A percentile compares a stretch with the other conserved stretches of the same genome.
phyloP scores from a whole-genome alignment of 2,888 invertebrate species.

The Hirudinaria manillensis region DNA sequence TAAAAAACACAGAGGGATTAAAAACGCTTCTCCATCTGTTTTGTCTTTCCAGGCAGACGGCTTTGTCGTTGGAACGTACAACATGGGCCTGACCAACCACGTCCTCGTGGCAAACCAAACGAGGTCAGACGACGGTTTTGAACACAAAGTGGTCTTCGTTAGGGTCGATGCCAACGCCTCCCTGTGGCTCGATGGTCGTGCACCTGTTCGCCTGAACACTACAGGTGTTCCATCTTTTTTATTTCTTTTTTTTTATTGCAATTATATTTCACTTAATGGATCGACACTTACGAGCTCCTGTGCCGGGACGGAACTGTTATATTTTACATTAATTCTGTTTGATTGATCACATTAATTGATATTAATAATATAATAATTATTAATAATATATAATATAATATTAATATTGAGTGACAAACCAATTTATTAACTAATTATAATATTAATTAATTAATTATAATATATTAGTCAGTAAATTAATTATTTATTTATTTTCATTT shows the following conservation, averaged over 20 bases:
- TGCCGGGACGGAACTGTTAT: too few species aligned
- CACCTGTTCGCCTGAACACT: conserved; percentile 69
- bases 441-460: too few species aligned
- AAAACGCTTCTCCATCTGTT: background rate
- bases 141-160: conserved; percentile 84
- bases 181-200: conserved; percentile 79
- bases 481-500: too few species aligned
- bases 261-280: background rate
- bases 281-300: too few species aligned
- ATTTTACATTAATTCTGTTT: too few species aligned
- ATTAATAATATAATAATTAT: too few species aligned
- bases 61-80: conserved; percentile 85
- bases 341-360: too few species aligned
- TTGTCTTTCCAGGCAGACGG: conserved; percentile 70
- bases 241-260: background rate
- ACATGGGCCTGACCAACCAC: conserved; percentile 83
- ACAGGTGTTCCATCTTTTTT: conserved; percentile 62
- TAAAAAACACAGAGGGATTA: background rate
- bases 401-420: too few species aligned
- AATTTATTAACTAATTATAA: too few species aligned
- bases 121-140: conserved; percentile 81
- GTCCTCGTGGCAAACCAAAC: conserved; percentile 64
- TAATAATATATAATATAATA: too few species aligned
- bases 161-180: conserved; percentile 82
- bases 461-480: too few species aligned